Evolutionary conservation across 1,140 invertebrate genomes (phyloP).

Genomic region (Drosophila bocki): DNA sequence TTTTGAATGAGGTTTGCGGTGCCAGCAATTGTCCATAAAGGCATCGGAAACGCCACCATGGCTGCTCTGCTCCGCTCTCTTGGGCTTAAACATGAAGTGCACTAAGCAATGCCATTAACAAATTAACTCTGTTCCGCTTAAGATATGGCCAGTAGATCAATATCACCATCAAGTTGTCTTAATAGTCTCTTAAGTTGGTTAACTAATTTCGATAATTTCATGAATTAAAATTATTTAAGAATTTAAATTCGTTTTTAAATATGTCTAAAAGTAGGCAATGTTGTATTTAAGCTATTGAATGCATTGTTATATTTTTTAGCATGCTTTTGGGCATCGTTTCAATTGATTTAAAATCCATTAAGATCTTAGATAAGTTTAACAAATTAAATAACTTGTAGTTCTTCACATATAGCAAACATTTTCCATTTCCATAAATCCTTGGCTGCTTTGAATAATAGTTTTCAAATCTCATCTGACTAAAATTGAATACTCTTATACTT

Average conservation of each 20-base stretch:
- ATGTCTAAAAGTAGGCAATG: background rate
- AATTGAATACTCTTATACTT: background rate
- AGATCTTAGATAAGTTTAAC: background rate
- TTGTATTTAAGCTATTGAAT: background rate
- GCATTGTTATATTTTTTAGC: background rate
- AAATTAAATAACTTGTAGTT: background rate
- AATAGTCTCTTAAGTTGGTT: background rate
- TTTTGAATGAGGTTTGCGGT: constrained; percentile 78
- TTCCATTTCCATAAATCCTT: background rate
- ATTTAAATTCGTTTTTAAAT: background rate
- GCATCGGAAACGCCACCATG: constrained; percentile 42
- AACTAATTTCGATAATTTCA: background rate
- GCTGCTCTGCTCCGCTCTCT: constrained; percentile 3
- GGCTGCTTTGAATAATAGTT: background rate
- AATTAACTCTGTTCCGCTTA: constrained; percentile 49
- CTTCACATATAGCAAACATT: background rate
- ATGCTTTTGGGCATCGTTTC: background rate
- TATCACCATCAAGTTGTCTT: constrained; percentile 7
- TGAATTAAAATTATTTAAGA: background rate
- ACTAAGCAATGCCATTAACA: constrained; percentile 60
- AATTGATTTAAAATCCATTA: background rate
- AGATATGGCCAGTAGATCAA: constrained; percentile 15
- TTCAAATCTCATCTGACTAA: background rate
- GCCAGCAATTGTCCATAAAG: constrained; percentile 71
- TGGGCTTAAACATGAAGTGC: constrained; percentile 48